Evolutionary conservation across 2,797 vertebrate genomes (phyloP).

Genomic region (Clarias pachynema): DNA sequence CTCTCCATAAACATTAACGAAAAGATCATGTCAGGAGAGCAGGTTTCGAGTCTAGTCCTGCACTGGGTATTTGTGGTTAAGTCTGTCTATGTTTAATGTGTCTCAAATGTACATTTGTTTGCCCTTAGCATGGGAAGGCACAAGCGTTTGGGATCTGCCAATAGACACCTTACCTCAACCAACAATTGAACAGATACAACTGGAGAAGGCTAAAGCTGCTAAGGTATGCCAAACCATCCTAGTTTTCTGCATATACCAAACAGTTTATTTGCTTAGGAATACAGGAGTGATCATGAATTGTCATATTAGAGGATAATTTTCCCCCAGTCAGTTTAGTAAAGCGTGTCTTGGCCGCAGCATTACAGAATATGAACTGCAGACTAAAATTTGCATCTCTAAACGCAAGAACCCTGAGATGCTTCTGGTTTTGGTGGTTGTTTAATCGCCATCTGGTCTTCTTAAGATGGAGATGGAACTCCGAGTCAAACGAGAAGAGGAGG

Average conservation of each 20-base stretch:
- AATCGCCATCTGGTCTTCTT: slow-evolving; percentile 20
- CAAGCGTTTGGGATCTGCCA: slow-evolving; percentile 98
- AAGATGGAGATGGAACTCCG: slow-evolving; percentile 93
- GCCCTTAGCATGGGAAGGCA: slow-evolving; percentile 92
- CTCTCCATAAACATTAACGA: background rate
- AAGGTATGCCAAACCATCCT: slow-evolving; percentile 76
- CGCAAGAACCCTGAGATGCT: background rate
- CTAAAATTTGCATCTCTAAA: background rate
- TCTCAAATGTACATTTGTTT: background rate
- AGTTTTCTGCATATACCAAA: background rate
- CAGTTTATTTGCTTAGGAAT: background rate
- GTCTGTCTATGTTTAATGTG: background rate
- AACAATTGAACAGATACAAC: slow-evolving; percentile 94
- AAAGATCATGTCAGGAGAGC: background rate
- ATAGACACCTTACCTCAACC: slow-evolving; percentile 88
- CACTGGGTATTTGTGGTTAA: background rate
- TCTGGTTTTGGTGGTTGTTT: slow-evolving; percentile 3
- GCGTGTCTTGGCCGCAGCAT: background rate
- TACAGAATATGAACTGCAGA: background rate
- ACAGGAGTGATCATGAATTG: background rate
- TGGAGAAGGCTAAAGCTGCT: slow-evolving; percentile 93
- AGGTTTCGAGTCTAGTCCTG: background rate
- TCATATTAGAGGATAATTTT: background rate
- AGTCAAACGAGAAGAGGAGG: slow-evolving; percentile 88
- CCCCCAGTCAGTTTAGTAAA: background rate